Percentiles rank a stretch among this genome's conserved stretches.
phyloP scores from a whole-genome alignment of 2,888 invertebrate genomes.

The Colletes collaris region DNA sequence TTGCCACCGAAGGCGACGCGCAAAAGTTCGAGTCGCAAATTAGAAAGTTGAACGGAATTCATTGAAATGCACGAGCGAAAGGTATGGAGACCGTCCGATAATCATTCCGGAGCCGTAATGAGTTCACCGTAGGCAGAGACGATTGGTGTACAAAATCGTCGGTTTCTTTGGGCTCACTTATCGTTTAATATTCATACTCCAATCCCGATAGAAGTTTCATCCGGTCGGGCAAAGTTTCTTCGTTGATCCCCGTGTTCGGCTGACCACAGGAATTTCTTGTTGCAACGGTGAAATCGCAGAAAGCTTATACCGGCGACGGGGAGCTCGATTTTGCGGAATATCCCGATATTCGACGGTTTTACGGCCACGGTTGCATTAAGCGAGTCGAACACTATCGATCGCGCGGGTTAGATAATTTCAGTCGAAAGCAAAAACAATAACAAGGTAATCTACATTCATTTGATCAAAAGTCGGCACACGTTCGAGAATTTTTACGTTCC shows the following conservation, averaged over 20 bases:
- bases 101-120: no score
- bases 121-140: neutral
- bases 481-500: no score
- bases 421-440: slow-evolving; percentile 6
- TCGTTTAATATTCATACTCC: slow-evolving; percentile 48
- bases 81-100: no score
- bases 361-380: slow-evolving; percentile 38
- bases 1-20: no score
- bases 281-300: slow-evolving; percentile 33
- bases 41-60: no score
- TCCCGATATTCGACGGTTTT: slow-evolving; percentile 49
- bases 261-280: slow-evolving; percentile 62
- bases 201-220: slow-evolving; percentile 28
- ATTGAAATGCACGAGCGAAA: no score
- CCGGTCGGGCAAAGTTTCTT: slow-evolving; percentile 47
- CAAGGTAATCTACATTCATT: neutral
- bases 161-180: slow-evolving; percentile 32
- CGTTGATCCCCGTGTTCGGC: slow-evolving; percentile 43
- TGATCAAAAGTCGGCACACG: no score
- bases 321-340: slow-evolving; percentile 48
- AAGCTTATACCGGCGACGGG: slow-evolving; percentile 30
- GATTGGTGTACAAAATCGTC: slow-evolving; percentile 13
- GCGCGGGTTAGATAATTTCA: slow-evolving; percentile 41
- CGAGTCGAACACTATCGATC: slow-evolving; percentile 1
- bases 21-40: no score